Evolutionary conservation across 2,797 vertebrate species (phyloP), one percentile per base, ranked within the genome.

Genomic region (Glyptemys insculpta): DNA sequence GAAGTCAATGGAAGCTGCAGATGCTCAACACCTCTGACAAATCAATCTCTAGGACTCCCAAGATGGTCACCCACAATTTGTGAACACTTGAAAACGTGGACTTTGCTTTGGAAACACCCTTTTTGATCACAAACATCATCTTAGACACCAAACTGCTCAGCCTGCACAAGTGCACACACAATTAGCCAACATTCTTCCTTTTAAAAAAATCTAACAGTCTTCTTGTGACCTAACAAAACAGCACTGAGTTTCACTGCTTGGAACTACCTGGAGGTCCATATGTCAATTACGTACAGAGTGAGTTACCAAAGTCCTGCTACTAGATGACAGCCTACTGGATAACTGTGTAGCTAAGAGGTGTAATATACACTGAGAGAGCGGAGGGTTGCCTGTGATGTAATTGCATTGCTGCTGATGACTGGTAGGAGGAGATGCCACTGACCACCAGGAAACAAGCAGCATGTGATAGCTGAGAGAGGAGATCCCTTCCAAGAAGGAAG

Each of bases 401-500:
- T 19, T 21, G 10, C 25, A n/a, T 78, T 37, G 56, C 1, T 50
- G 72, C 31, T 76, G 57, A 14, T 5, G 50, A 6, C 25, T 3
- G 62, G 88, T 53, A 37, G 89, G n/a, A 52, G 82, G 21, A 86
- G 62, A 31, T 9, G 47, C 41, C 14, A 3, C 29, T 18, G 62
- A 80, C 53, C 27, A 59, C 7, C 44, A 85, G 83, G 15, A 85
- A 76, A n/a, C 23, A 25, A 50, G 57, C 52, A 18, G 25, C 0
- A 0, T 3, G 27, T 29, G 68, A 53, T 56, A 85, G 53, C 47
- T 14, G 50, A 79, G 6, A 62, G 85, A 81, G 52, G 86, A 3
- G 56, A 84, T 85, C 65, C 31, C 29, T 84, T 80, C 57, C 37
- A 11, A 72, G 76, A 81, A 88, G 83, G 6, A 41, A 81, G 88